Base-by-base conservation (phyloP, 2,797 vertebrate genomes). In the Pseudochirops corinnae region DNA sequence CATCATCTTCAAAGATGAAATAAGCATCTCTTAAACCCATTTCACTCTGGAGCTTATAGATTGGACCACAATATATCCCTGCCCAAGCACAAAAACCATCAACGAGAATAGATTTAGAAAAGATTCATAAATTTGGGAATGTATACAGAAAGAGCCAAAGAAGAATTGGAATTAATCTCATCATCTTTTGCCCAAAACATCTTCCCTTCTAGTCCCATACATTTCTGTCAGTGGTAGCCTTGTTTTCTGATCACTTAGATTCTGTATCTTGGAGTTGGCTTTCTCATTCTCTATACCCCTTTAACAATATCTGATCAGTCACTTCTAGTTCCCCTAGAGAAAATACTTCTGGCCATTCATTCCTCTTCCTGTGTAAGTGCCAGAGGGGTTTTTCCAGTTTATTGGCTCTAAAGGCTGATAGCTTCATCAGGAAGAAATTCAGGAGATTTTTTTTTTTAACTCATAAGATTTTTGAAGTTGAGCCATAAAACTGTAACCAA, bases 401-500 rank as follows among this genome's bases (percentile, higher is more conserved):
- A 82, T 39, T 82, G 74, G 39, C 24, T 6, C 74, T 46, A 82
- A 46, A 82, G 67, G 74, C 24, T 82, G n/a, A 82, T 46, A 46
- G 7, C 6, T 74, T 18, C 67, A 39, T 74, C n/a, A 74, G 67
- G 67, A 74, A 39, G 5, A 39, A 74, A n/a, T 1, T 67, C 60
- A 62, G 1, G 62, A 74, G 13, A 14, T n/a, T 67, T 56, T 58
- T 58, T 58, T 58, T 60, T 60, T 60, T 2, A 62, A 62, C 60
- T 82, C 18, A 21, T 21, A n/a, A 67, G 5, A 46, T 82, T 82
- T 46, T 82, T 82, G 7, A 82, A 46, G 21, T 82, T 82, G 39
- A 82, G 21, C 39, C 74, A 46, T 82, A 39, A 46, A 26, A 46
- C 39, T 46, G n/a, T 74, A 10, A 46, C 21, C 95, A 99, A 99